phyloP scores from a whole-genome alignment of 2,797 vertebrate genomes.

The Tolypeutes matacus region DNA sequence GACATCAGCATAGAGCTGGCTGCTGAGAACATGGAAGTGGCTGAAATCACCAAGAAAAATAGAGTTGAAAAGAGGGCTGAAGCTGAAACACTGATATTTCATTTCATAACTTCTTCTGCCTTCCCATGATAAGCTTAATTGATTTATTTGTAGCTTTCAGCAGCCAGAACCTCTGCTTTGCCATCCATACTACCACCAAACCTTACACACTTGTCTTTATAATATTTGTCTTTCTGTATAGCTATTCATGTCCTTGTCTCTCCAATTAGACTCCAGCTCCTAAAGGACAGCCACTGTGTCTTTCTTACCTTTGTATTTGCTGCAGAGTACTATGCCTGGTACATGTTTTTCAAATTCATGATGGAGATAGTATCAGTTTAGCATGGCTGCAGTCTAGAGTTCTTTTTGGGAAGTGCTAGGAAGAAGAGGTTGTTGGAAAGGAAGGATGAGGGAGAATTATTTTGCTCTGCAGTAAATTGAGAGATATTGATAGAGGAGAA shows the following conservation, averaged over 20 bases:
- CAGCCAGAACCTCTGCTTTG: background rate
- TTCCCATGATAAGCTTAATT: background rate
- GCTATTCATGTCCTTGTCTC: background rate
- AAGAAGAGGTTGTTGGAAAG: background rate
- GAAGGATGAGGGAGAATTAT: background rate
- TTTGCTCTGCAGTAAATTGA: background rate
- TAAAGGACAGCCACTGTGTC: background rate
- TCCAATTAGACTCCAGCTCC: background rate
- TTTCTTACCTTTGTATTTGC: background rate
- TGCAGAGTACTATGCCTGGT: background rate
- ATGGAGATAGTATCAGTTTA: background rate
- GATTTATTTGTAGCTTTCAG: background rate
- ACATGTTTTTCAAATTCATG: background rate
- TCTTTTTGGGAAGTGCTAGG: background rate
- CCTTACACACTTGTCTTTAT: background rate
- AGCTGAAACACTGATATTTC: background rate
- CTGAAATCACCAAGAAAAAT: background rate
- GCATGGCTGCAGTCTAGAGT: background rate
- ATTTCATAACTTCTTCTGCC: background rate
- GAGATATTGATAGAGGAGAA: background rate
- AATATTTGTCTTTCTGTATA: background rate
- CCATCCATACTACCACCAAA: background rate
- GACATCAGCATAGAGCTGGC: background rate
- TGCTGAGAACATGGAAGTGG: background rate
- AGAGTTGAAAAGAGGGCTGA: background rate